Evolutionary conservation across 2,113 vertebrate species (phyloP).

Genomic region (Pteruthius melanotis): DNA sequence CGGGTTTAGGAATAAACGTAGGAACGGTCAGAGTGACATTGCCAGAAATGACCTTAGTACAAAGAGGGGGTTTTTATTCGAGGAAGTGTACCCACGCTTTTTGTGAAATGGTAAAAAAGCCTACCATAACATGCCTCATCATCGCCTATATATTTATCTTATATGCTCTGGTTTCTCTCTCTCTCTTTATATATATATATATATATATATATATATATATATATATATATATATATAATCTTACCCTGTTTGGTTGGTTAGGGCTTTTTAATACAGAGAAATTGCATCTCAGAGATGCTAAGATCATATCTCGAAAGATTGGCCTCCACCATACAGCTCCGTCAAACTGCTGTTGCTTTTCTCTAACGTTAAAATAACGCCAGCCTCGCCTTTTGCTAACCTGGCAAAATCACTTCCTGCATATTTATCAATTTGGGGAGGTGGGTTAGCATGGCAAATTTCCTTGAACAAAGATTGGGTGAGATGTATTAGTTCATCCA

Average conservation of each 20-base stretch:
- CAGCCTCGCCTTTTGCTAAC: not conserved
- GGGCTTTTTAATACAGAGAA: not conserved
- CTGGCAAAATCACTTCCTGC: not conserved
- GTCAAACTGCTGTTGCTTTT: not conserved
- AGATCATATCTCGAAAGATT: accelerated
- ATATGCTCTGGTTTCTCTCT: not conserved
- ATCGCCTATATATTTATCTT: not conserved
- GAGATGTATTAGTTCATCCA: not conserved
- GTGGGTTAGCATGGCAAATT: not conserved
- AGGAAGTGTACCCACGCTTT: not conserved
- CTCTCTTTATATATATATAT: too few species aligned
- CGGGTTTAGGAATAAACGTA: not conserved
- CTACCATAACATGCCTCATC: not conserved
- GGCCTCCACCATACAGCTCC: not conserved
- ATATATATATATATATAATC: too few species aligned
- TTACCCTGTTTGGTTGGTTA: not conserved
- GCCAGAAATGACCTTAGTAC: not conserved
- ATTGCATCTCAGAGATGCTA: not conserved
- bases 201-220: too few species aligned
- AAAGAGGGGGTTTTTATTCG: not conserved
- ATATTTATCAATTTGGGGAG: slow-evolving; percentile 10
- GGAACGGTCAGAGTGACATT: not conserved
- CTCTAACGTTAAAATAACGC: not conserved
- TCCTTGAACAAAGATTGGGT: not conserved
- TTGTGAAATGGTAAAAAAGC: not conserved